Base-by-base conservation (phyloP, 1,140 invertebrate species). In the Drosophila grimshawi region DNA sequence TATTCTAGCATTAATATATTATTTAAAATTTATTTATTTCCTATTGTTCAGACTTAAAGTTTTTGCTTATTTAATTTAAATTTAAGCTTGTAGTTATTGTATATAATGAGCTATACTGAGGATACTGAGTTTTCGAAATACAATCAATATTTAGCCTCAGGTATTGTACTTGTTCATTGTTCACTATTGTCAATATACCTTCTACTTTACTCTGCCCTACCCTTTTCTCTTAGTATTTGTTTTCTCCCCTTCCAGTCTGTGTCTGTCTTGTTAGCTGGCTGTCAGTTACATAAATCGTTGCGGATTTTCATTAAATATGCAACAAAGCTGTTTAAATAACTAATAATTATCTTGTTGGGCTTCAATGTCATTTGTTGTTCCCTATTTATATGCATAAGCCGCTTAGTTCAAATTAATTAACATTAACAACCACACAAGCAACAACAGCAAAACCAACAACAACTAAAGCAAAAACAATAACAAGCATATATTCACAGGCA, bases 371-470 rank as follows among this genome's bases (percentile, higher is more conserved):
- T 83, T 63, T 67, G 60, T 19, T 60, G 39, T 78, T 51, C 43
- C 53, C 85, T 75, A 83, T 88, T 83, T 88, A 89, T 88, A 80
- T 72, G 73, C 69, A 80, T 88, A 88, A 88, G 73, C 83, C 55
- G 83, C 83, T 88, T 88, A 88, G 80, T 80, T 80, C 61, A 89
- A 88, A 89, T 88, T 88, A 88, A 88, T 88, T 88, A 89, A 83
- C 80, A 85, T 83, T 89, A 88, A 88, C 80, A 80, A 53, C 48
- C 45, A 49, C 29, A 53, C 5, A 29, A 57, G n/a, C 19, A 51
- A 6, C 39, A 53, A 19, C 27, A 57, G 11, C 32, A 59, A 48
- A 29, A 69, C 46, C 59, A 73, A 70, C 56, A 68, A 67, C 33
- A 62, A 69, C 59, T 19, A 19, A 19, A 19, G 19, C 19, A 53